Evolutionary conservation across 2,888 invertebrate genomes (phyloP).

Genomic region (Hermaeophaga mercurialis): DNA sequence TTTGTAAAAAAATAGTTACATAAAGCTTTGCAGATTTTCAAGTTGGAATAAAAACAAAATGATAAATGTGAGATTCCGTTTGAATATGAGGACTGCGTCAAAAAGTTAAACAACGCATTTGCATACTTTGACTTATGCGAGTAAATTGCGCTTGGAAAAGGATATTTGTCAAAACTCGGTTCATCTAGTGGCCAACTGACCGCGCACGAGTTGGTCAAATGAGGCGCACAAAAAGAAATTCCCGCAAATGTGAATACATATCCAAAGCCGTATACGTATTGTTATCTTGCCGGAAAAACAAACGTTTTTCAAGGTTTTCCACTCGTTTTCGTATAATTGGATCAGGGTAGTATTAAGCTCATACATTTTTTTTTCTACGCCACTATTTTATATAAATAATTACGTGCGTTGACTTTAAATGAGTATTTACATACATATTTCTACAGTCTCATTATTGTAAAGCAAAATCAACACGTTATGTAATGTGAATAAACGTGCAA

Average conservation of each 20-base stretch:
- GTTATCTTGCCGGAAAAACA: constrained; percentile 50
- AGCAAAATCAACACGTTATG: too few relatives aligned
- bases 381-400: too few relatives aligned
- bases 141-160: constrained; percentile 47
- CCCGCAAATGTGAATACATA: constrained; percentile 57
- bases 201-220: constrained; percentile 51
- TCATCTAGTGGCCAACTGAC: constrained; percentile 57
- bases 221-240: constrained; percentile 53
- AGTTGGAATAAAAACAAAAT: too few relatives aligned
- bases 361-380: too few relatives aligned
- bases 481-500: too few relatives aligned
- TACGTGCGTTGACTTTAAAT: too few relatives aligned
- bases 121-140: constrained; percentile 49
- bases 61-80: background rate
- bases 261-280: constrained; percentile 54
- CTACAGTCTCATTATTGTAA: too few relatives aligned
- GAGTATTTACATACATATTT: too few relatives aligned
- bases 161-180: constrained; percentile 53
- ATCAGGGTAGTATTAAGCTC: constrained; percentile 5
- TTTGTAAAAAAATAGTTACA: too few relatives aligned
- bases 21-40: too few relatives aligned
- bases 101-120: constrained; percentile 35
- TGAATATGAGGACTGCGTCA: background rate
- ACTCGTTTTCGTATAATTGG: constrained; percentile 28
- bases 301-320: constrained; percentile 41